Percentiles rank a stretch among this genome's conserved stretches.
Evolutionary conservation across 2,797 vertebrate genomes (phyloP).

Genomic region (Denticeps clupeoides): DNA sequence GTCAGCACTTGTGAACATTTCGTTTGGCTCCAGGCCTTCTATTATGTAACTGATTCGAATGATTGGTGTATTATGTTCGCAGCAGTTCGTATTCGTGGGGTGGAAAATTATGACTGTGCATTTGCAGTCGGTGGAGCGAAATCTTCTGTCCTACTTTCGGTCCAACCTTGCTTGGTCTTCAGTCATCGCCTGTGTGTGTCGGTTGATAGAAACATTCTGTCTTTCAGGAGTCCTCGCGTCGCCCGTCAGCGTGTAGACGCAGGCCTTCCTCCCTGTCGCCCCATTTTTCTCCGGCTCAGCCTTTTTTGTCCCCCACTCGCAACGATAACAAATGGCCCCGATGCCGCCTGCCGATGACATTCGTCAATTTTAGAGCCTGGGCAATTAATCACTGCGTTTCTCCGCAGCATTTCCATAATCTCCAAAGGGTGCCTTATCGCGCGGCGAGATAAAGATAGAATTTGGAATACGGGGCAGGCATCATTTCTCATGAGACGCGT

Average conservation of each 20-base stretch:
- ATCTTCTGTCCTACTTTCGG: too few relatives aligned
- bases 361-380: slow-evolving; percentile 4
- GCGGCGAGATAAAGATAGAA: slow-evolving; percentile 16
- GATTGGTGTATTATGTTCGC: too few relatives aligned
- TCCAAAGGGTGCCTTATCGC: slow-evolving; percentile 2
- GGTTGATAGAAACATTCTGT: not conserved
- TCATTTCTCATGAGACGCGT: slow-evolving; percentile 11
- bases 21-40: too few relatives aligned
- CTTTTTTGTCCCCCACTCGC: slow-evolving; percentile 3
- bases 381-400: slow-evolving; percentile 10
- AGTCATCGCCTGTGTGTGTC: slow-evolving; percentile 21
- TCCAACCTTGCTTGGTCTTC: too few relatives aligned
- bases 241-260: too few relatives aligned
- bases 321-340: slow-evolving; percentile 8
- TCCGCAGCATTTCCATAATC: not conserved
- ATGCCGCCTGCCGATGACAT: not conserved
- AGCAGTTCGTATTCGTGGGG: too few relatives aligned
- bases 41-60: too few relatives aligned
- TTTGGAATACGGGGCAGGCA: slow-evolving; percentile 10
- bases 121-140: too few relatives aligned
- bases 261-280: not conserved
- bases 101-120: too few relatives aligned
- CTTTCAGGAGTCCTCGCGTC: too few relatives aligned
- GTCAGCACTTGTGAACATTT: too few relatives aligned
- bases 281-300: not conserved